phyloP scores from a whole-genome alignment of 1,140 invertebrate genomes.

The Thaumatotibia leucotreta region DNA sequence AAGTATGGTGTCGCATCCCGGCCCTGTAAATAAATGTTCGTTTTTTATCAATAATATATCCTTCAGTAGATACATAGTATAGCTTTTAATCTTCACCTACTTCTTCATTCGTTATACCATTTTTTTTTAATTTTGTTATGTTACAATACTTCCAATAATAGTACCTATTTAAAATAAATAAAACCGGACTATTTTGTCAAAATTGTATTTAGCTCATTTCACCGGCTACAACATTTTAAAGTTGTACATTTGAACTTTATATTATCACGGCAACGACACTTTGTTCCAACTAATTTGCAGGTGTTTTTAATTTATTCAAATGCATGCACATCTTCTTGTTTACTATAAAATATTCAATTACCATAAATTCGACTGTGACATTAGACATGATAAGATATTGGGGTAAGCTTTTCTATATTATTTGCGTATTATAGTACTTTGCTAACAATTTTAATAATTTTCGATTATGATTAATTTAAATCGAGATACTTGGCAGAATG shows the following conservation, averaged over 20 bases:
- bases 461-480: neutral
- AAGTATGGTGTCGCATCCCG: conserved; percentile 96
- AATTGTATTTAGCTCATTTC: too few relatives aligned
- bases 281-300: conserved; percentile 44
- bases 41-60: neutral
- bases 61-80: too few relatives aligned
- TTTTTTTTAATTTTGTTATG: too few relatives aligned
- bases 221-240: too few relatives aligned
- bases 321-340: conserved; percentile 34
- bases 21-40: conserved; percentile 78
- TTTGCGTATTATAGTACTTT: neutral
- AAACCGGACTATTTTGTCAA: too few relatives aligned
- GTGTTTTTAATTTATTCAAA: conserved; percentile 63
- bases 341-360: neutral
- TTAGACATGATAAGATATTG: neutral
- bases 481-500: neutral
- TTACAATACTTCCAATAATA: too few relatives aligned
- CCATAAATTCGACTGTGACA: neutral
- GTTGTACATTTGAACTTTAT: neutral
- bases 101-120: too few relatives aligned
- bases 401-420: neutral
- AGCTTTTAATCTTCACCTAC: too few relatives aligned
- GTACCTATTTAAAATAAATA: too few relatives aligned
- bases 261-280: too few relatives aligned
- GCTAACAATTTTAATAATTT: neutral